phyloP scores from a whole-genome alignment of 53 echinoderm and acorn worm species.

The Temnopleurus reevesii region DNA sequence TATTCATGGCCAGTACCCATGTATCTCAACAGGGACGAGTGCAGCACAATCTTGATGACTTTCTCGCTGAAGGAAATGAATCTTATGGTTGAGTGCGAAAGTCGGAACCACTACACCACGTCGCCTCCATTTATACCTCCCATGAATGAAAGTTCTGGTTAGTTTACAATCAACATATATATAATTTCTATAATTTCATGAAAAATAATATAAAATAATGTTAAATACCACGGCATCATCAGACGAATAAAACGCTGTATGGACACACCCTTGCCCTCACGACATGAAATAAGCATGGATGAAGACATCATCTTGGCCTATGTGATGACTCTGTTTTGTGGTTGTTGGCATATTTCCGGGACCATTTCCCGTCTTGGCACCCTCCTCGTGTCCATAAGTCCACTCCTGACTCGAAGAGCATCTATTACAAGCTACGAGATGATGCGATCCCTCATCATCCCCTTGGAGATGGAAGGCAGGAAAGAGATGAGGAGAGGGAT shows the following conservation, averaged over 20 bases:
- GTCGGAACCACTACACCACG: too few relatives aligned
- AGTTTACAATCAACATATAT: too few relatives aligned
- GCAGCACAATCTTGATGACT: too few relatives aligned
- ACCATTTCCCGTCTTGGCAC: slow-evolving; percentile 49
- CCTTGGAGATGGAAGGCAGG: neutral
- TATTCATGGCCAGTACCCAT: too few relatives aligned
- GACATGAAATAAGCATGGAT: slow-evolving; percentile 31
- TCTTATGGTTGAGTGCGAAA: too few relatives aligned
- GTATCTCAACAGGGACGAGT: too few relatives aligned
- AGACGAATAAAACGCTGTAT: neutral
- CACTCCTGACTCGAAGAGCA: slow-evolving; percentile 15
- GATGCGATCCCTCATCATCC: slow-evolving; percentile 35
- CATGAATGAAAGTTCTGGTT: too few relatives aligned
- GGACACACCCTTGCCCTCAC: slow-evolving; percentile 5
- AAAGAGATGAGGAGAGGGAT: neutral
- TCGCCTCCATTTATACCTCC: too few relatives aligned
- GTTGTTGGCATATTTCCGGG: slow-evolving; percentile 50
- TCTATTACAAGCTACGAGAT: neutral
- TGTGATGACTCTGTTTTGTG: slow-evolving; percentile 42
- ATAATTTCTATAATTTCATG: too few relatives aligned
- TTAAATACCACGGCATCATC: too few relatives aligned
- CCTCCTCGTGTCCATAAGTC: slow-evolving; percentile 42
- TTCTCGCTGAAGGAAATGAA: too few relatives aligned
- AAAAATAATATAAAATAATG: too few relatives aligned
- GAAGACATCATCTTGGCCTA: slow-evolving; percentile 10